Conservation (phyloP, 2,888 invertebrate species). For the Philereme transversata region DNA sequence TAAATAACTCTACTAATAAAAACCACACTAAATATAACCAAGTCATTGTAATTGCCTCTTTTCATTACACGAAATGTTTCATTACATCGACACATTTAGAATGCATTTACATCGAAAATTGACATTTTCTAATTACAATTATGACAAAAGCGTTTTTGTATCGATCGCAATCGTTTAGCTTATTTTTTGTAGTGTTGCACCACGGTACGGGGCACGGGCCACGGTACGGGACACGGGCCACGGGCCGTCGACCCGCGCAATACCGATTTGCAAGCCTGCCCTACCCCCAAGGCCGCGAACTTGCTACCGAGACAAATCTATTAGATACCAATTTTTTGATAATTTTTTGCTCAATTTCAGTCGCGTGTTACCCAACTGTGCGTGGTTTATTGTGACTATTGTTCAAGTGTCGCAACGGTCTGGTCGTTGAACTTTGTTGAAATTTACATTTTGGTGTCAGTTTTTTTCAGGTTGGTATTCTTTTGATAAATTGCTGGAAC, state of each 20-base stretch:
- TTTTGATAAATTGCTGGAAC: too few relatives aligned
- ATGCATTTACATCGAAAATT: neutral
- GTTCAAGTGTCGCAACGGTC: constrained; percentile 16
- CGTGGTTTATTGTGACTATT: constrained; percentile 22
- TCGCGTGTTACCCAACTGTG: constrained; percentile 38
- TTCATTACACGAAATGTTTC: neutral
- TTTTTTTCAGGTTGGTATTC: constrained; percentile 3
- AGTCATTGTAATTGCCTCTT: too few relatives aligned
- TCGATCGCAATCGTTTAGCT: constrained; percentile 13
- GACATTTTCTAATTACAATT: constrained; percentile 20
- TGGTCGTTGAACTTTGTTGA: constrained; percentile 28
- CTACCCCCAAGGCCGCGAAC: constrained; percentile 63
- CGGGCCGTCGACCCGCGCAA: constrained; percentile 68
- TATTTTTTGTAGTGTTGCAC: constrained; percentile 48
- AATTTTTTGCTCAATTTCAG: constrained; percentile 34
- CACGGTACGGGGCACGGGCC: constrained; percentile 33
- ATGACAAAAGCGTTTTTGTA: constrained; percentile 34
- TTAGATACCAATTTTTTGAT: constrained; percentile 36
- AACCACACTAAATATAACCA: too few relatives aligned
- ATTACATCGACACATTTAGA: neutral
- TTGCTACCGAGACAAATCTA: constrained; percentile 75
- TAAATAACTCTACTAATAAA: too few relatives aligned
- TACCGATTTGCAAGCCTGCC: constrained; percentile 36
- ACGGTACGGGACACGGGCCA: constrained; percentile 47
- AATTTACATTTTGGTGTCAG: constrained; percentile 22